A percentile compares a stretch with the other conserved stretches of the same genome.
Conservation (phyloP, 37 sponge, comb jelly and placozoan species). For the Mnemiopsis leidyi region DNA sequence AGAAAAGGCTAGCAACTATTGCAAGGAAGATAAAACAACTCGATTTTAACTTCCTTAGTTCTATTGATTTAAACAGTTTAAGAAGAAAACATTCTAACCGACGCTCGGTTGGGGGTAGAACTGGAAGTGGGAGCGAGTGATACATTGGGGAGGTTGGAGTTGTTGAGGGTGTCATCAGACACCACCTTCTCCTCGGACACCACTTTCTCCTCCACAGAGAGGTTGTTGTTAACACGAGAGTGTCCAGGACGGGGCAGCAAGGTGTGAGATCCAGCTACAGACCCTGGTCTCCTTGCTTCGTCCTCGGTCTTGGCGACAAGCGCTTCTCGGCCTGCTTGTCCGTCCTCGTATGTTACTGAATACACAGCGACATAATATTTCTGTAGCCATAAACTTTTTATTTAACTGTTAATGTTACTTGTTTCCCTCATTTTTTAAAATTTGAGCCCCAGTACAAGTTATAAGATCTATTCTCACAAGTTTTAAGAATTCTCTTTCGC, state of each 20-base stretch:
- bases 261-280: background rate
- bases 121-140: background rate
- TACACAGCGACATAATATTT: too few species aligned
- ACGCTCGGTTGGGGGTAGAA: background rate
- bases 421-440: too few species aligned
- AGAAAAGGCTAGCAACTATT: too few species aligned
- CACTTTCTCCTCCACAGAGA: background rate
- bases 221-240: background rate
- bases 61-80: too few species aligned
- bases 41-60: too few species aligned
- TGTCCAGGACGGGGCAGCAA: background rate
- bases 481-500: too few species aligned
- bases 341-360: constrained; percentile 61
- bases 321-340: background rate
- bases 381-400: too few species aligned
- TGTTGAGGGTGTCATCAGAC: constrained; percentile 33
- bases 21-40: too few species aligned
- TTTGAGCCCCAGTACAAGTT: too few species aligned
- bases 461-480: too few species aligned
- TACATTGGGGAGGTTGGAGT: constrained; percentile 1
- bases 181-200: background rate
- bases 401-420: too few species aligned
- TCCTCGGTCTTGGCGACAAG: background rate
- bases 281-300: background rate
- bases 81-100: background rate